phyloP scores from a whole-genome alignment of 2,113 vertebrate species.

The Pachypanchax playfairii region DNA sequence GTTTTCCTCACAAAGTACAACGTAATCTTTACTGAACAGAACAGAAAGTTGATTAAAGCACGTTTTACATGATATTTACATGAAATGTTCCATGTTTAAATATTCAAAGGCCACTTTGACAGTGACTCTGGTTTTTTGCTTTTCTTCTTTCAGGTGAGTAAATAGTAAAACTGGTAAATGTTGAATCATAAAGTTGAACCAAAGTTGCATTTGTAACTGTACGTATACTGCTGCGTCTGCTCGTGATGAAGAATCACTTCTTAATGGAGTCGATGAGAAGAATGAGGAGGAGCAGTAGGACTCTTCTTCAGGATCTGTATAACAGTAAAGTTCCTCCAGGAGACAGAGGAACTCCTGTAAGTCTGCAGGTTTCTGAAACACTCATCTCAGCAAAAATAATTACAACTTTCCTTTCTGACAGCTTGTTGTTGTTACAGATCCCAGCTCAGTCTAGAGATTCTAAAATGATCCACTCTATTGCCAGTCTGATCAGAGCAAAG shows the following conservation, averaged over 20 bases:
- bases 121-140: too few species aligned
- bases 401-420: not conserved
- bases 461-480: conserved; percentile 65
- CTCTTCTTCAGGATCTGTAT: conserved; percentile 62
- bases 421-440: conserved; percentile 40
- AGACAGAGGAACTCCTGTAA: conserved; percentile 65
- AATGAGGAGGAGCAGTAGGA: conserved; percentile 63
- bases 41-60: not conserved
- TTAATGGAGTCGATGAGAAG: conserved; percentile 56
- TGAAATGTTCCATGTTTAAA: too few species aligned
- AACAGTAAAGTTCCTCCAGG: conserved; percentile 43
- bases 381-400: not conserved
- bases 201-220: not conserved
- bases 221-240: not conserved
- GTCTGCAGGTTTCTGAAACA: not conserved
- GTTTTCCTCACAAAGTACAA: not conserved
- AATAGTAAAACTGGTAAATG: not conserved
- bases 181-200: not conserved
- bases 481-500: conserved; percentile 67
- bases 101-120: too few species aligned
- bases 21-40: conserved; percentile 3
- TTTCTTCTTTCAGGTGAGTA: not conserved
- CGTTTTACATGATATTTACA: too few species aligned
- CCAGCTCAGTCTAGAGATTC: conserved; percentile 47
- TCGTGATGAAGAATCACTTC: not conserved